A percentile compares a stretch with the other conserved stretches of the same genome.
These are phyloP conservation scores for Drosophila littoralis DNA, from an alignment of 1,140 invertebrate species.

Conservation along the genomic window DNA sequence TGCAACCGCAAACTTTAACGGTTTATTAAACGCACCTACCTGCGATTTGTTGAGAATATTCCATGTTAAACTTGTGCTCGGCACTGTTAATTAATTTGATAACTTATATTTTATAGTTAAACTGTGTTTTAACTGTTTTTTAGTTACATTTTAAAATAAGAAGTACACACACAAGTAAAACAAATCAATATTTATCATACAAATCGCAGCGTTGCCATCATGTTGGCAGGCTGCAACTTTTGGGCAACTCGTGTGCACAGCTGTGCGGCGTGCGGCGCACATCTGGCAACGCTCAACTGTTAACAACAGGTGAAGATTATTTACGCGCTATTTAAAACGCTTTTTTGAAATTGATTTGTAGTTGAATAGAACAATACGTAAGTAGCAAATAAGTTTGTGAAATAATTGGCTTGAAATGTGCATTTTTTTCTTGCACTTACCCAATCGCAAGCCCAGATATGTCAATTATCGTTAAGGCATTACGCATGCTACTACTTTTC, in stretches of 20 bases:
- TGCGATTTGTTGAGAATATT: slow-evolving; percentile 68
- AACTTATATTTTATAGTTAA: neutral
- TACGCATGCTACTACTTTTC: neutral
- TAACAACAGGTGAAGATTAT: slow-evolving; percentile 34
- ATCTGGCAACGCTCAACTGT: slow-evolving; percentile 25
- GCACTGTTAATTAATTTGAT: slow-evolving; percentile 11
- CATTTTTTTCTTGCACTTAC: neutral
- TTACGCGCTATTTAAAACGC: slow-evolving; percentile 6
- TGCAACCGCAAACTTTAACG: slow-evolving; percentile 16
- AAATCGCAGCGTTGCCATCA: slow-evolving; percentile 14
- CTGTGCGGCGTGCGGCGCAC: neutral
- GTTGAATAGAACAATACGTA: neutral
- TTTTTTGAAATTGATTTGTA: neutral
- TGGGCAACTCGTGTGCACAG: slow-evolving; percentile 29
- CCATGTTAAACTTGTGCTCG: slow-evolving; percentile 43
- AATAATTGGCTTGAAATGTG: slow-evolving; percentile 2
- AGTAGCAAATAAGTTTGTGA: neutral
- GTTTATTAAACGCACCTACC: slow-evolving; percentile 33
- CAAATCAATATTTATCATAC: slow-evolving; percentile 53
- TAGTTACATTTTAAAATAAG: slow-evolving; percentile 44
- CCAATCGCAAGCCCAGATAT: slow-evolving; percentile 15
- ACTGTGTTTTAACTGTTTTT: slow-evolving; percentile 14
- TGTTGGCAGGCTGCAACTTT: neutral
- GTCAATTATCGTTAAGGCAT: slow-evolving; percentile 19
- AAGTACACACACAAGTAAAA: slow-evolving; percentile 39